phyloP scores from a whole-genome alignment of 2,113 vertebrate genomes.

The Penelope pileata region DNA sequence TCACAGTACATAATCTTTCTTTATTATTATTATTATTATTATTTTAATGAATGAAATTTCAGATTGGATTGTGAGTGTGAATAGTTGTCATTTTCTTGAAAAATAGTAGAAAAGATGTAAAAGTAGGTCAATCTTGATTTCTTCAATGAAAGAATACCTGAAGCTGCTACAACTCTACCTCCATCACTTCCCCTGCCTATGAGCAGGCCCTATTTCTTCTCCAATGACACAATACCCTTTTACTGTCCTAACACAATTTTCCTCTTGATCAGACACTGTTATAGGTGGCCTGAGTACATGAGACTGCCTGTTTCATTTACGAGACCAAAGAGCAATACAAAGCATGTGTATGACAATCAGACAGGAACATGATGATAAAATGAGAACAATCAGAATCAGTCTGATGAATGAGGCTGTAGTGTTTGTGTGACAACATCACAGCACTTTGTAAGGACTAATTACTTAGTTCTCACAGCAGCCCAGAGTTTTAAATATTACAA shows the following conservation, averaged over 20 bases:
- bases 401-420: neutral
- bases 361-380: neutral
- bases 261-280: accelerated
- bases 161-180: neutral
- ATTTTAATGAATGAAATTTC: neutral
- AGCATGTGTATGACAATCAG: neutral
- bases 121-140: neutral
- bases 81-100: neutral
- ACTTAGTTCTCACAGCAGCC: neutral
- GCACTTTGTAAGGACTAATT: neutral
- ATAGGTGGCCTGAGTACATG: neutral
- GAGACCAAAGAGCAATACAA: neutral
- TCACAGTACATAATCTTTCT: neutral
- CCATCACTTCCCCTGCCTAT: neutral
- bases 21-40: neutral
- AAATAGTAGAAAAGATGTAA: neutral
- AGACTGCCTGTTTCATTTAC: neutral
- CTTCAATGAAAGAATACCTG: neutral
- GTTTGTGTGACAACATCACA: neutral
- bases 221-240: neutral
- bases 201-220: neutral
- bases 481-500: neutral
- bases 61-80: neutral
- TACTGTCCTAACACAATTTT: neutral
- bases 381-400: neutral